Evolutionary conservation across 2,113 vertebrate genomes (phyloP), one percentile per base, ranked within the genome.

Genomic region (Apeltes quadracus): DNA sequence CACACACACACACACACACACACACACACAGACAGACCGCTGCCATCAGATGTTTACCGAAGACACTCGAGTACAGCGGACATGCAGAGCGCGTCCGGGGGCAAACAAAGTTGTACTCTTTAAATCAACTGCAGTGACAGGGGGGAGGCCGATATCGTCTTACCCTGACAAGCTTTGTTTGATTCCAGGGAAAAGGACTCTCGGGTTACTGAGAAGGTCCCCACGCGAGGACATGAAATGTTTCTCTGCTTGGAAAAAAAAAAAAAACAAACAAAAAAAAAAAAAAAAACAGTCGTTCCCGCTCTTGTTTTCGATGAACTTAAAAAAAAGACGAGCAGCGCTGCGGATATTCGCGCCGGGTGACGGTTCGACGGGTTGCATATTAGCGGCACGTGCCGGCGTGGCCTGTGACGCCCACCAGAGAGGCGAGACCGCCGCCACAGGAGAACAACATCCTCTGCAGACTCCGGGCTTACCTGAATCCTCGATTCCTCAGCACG

Each of bases 401-500:
- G n/a, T n/a, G n/a, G n/a, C n/a, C n/a, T n/a, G n/a, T n/a, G n/a
- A n/a, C n/a, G n/a, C n/a, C n/a, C n/a, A n/a, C n/a, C n/a, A n/a
- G n/a, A n/a, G n/a, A n/a, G n/a, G n/a, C n/a, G n/a, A n/a, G n/a
- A n/a, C n/a, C n/a, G n/a, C n/a, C n/a, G n/a, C 18, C 43, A 44
- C 43, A 1, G 16, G 18, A 44, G 43, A 41, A 43, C 4, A 43
- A 46, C 7, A 20, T n/a, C n/a, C n/a, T n/a, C n/a, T n/a, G n/a
- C n/a, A n/a, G n/a, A n/a, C n/a, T n/a, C n/a, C n/a, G n/a, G n/a
- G n/a, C n/a, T 5, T 34, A 34, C 32, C 32, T 34, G 32, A 81
- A 79, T 74, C 82, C 86, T 83, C 72, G 88, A 82, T 81, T 74
- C 75, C 71, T 80, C 78, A 46, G 84, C 84, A 68, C 78, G 10